These are phyloP conservation scores for Cryptosula pallasiana DNA, from an alignment of 2,888 invertebrate genomes.

Conservation along the genomic window DNA sequence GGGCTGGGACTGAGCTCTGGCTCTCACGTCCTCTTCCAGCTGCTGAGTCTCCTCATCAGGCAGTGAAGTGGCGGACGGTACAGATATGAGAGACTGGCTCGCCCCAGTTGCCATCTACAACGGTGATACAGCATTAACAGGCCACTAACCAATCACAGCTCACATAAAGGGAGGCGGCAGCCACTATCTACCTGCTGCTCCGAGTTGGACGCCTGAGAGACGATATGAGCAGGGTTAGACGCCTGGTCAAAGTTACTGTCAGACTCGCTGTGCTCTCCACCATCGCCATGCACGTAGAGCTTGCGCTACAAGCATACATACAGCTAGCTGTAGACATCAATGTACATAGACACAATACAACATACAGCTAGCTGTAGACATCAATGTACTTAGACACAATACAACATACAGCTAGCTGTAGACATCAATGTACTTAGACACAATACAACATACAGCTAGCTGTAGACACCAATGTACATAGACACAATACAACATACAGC, in stretches of 20 bases:
- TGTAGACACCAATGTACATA: no score
- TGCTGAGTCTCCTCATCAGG: neutral
- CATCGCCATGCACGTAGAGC: neutral
- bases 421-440: no score
- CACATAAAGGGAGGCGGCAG: no score
- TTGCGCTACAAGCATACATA: neutral
- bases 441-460: no score
- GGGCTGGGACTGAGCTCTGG: neutral
- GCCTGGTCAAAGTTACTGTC: conserved; percentile 5
- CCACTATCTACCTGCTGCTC: no score
- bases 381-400: no score
- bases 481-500: no score
- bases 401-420: no score
- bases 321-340: no score
- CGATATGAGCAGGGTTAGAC: neutral
- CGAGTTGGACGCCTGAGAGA: neutral
- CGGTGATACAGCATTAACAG: neutral
- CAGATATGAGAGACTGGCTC: conserved; percentile 5
- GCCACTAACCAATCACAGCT: no score
- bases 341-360: no score
- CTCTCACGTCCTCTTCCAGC: neutral
- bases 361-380: no score
- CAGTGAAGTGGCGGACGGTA: neutral
- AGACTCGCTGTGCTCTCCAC: neutral
- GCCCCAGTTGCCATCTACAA: neutral